Base-by-base conservation (phyloP, 1,140 invertebrate genomes). In the Drosophila albomicans region DNA sequence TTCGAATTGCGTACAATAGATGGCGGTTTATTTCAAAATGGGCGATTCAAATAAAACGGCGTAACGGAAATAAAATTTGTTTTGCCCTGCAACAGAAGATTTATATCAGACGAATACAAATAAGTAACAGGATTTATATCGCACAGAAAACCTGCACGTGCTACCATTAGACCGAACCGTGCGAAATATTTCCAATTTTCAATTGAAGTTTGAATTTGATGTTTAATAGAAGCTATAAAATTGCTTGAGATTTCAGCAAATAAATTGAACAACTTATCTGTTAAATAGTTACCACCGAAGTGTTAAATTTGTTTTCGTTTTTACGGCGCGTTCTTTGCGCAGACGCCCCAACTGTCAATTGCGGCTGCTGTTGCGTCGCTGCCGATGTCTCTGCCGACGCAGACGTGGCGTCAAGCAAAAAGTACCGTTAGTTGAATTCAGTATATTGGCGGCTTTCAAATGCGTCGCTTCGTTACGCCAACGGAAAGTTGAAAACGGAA, bases 221-320 rank as follows among this genome's bases (percentile, higher is more conserved):
- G 20, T 25, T 25, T 4, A 25, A 25, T 25, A 25, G 3, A 25
- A 25, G 20, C 20, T 4, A 0, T 25, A 25, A 25, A 25, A 25
- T 25, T 4, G 3, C 20, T 4, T 25, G 20, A 4, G 20, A 25
- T 25, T 25, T 25, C 20, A 25, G 20, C 0, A 25, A 0, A 25
- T 25, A 25, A 25, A 25, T 25, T 25, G 20, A 25, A 25, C 3
- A 25, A 25, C 4, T 38, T 43, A 8, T 15, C 11, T 10, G 8
- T 48, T 2, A 10, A 46, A 32, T 13, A 5, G 25, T 45, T 11
- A 8, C 35, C 20, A 35, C n/a, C 15, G 28, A 28, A 35, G 58
- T 41, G 66, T 75, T 70, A 63, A 63, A 5, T 15, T 75, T 75
- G 72, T 75, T 75, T 75, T 75, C 66, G 41, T 75, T 75, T 70